phyloP scores from a whole-genome alignment of 2,888 invertebrate genomes.

The Hermaeophaga mercurialis region DNA sequence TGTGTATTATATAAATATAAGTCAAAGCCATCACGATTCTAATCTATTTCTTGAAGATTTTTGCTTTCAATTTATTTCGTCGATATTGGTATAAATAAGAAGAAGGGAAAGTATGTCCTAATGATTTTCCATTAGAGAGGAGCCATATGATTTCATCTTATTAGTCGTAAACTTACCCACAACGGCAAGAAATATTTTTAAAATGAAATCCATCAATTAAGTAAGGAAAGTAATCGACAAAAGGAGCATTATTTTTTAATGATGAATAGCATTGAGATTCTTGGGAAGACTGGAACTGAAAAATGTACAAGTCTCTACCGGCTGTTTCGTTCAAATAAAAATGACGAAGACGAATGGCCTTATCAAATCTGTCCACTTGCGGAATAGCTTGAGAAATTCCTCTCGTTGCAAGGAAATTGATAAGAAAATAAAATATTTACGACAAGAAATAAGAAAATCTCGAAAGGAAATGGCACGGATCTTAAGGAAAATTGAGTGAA shows the following conservation, averaged over 20 bases:
- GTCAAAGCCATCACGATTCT: no score
- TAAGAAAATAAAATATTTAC: neutral
- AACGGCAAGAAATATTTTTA: no score
- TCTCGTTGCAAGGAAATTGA: neutral
- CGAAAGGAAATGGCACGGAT: no score
- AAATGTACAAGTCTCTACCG: neutral
- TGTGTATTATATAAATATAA: no score
- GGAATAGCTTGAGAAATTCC: neutral
- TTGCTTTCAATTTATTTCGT: no score
- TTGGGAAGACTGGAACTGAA: neutral
- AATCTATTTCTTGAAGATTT: no score
- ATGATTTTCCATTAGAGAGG: no score
- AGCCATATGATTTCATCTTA: no score
- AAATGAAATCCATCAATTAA: neutral
- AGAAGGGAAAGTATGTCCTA: no score
- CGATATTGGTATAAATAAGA: no score
- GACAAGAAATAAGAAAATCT: neutral
- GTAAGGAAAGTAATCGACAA: neutral
- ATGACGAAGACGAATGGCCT: slow-evolving; percentile 6
- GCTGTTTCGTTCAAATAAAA: neutral
- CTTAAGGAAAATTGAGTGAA: no score
- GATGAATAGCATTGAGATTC: neutral
- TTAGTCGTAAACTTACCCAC: no score
- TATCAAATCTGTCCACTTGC: slow-evolving; percentile 1
- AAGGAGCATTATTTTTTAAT: neutral